Evolutionary conservation across 2,888 invertebrate genomes (phyloP).

Genomic region (Eristalis pertinax): DNA sequence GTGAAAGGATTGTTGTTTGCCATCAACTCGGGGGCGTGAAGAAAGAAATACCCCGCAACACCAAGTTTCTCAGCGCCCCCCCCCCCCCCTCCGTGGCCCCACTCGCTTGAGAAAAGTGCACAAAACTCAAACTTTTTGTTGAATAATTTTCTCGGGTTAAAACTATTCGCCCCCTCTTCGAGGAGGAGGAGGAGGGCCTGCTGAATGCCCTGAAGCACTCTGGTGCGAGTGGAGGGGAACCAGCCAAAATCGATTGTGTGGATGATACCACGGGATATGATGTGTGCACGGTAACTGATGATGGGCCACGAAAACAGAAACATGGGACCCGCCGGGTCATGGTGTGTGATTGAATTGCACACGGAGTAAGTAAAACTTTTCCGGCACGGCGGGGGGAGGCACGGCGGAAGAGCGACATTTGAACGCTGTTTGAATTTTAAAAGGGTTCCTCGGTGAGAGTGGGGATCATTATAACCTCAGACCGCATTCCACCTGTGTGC

Average conservation of each 20-base stretch:
- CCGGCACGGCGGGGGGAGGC: too few species aligned
- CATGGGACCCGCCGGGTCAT: neutral
- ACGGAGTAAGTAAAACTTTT: constrained; percentile 63
- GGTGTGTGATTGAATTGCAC: constrained; percentile 33
- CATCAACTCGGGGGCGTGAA: neutral
- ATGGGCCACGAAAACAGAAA: constrained; percentile 14
- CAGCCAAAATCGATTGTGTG: constrained; percentile 43
- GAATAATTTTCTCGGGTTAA: constrained; percentile 56
- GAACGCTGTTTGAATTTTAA: constrained; percentile 65
- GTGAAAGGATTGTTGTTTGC: neutral
- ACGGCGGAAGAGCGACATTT: too few species aligned
- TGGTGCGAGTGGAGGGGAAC: neutral
- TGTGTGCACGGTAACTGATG: constrained; percentile 32
- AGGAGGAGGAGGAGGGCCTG: neutral
- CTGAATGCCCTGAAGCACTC: neutral
- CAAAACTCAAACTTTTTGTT: constrained; percentile 50
- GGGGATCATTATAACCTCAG: constrained; percentile 54
- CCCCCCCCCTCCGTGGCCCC: too few species aligned
- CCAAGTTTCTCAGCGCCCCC: constrained; percentile 23
- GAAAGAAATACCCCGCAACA: constrained; percentile 25
- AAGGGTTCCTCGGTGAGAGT: constrained; percentile 17
- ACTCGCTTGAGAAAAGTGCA: constrained; percentile 31
- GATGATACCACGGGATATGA: constrained; percentile 14
- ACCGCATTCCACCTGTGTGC: neutral
- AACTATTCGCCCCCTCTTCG: constrained; percentile 29